phyloP scores from a whole-genome alignment of 2,113 vertebrate species.

The Toxotes jaculatrix region DNA sequence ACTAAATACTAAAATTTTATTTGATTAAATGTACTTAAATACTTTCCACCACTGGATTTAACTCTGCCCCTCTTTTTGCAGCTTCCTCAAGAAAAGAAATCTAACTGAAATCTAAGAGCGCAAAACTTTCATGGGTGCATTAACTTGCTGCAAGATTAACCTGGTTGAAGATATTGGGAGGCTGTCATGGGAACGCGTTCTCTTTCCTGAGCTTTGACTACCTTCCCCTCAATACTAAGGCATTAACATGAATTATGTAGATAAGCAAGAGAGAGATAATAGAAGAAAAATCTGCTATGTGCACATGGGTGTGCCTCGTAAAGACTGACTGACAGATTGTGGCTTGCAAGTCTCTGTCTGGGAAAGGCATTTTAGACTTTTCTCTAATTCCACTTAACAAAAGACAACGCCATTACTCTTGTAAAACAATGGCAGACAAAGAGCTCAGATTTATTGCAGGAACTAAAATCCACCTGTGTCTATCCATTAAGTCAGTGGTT shows the following conservation, averaged over 20 bases:
- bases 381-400: conserved; percentile 46
- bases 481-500: background rate
- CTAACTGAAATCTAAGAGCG: conserved; percentile 21
- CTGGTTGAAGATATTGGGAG: conserved; percentile 58
- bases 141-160: conserved; percentile 51
- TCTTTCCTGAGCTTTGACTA: conserved; percentile 40
- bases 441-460: conserved; percentile 14
- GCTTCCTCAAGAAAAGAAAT: conserved; percentile 13
- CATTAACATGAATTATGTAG: conserved; percentile 60
- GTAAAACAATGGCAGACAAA: conserved; percentile 46
- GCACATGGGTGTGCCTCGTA: conserved; percentile 34
- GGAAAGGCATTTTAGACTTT: conserved; percentile 16
- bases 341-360: conserved; percentile 29
- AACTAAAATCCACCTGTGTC: conserved; percentile 8
- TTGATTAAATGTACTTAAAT: background rate
- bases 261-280: conserved; percentile 53
- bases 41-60: background rate
- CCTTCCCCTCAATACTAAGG: conserved; percentile 34
- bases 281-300: conserved; percentile 41
- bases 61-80: background rate
- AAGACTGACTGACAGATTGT: conserved; percentile 54
- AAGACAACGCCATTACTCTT: conserved; percentile 34
- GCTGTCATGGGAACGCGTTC: conserved; percentile 50
- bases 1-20: background rate
- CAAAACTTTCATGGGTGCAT: conserved; percentile 34